Percentiles rank a stretch among this genome's conserved stretches.
phyloP scores from a whole-genome alignment of 30 jellyfish, hydroid and myxozoan species.

The Sanderia malayensis region DNA sequence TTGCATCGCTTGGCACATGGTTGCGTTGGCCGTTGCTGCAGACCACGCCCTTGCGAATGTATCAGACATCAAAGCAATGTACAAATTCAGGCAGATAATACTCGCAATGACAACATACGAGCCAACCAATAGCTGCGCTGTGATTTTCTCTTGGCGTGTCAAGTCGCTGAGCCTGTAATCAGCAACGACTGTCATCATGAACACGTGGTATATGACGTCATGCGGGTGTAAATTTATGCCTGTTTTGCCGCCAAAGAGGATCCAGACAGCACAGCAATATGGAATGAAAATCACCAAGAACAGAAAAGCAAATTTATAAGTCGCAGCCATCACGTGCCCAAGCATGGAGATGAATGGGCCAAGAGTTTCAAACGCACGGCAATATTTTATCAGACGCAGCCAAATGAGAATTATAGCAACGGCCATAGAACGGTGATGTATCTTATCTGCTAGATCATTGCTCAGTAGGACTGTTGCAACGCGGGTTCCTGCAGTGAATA shows the following conservation, averaged over 20 bases:
- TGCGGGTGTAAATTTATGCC: background rate
- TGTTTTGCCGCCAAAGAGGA: constrained; percentile 81
- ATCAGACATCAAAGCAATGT: constrained; percentile 21
- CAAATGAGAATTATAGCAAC: constrained; percentile 76
- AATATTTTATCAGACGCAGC: constrained; percentile 86
- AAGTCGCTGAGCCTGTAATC: constrained; percentile 76
- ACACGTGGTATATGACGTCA: constrained; percentile 43
- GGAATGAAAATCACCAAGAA: constrained; percentile 95
- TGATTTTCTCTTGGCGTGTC: constrained; percentile 62
- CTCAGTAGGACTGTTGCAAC: constrained; percentile 39
- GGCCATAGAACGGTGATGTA: constrained; percentile 70
- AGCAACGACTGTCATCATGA: constrained; percentile 89
- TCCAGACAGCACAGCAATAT: constrained; percentile 93
- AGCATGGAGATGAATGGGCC: constrained; percentile 92
- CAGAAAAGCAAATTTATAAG: constrained; percentile 86
- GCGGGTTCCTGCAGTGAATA: constrained; percentile 56
- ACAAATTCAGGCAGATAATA: constrained; percentile 60
- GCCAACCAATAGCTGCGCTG: constrained; percentile 93
- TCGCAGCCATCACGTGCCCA: constrained; percentile 90
- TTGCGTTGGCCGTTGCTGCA: constrained; percentile 62
- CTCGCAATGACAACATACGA: constrained; percentile 73
- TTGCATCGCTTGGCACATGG: constrained; percentile 54
- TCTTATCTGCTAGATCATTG: constrained; percentile 21
- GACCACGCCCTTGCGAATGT: constrained; percentile 58
- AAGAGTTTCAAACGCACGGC: constrained; percentile 82